Conservation (phyloP, 2,113 vertebrate genomes). For the Nycticryphes semicollaris region DNA sequence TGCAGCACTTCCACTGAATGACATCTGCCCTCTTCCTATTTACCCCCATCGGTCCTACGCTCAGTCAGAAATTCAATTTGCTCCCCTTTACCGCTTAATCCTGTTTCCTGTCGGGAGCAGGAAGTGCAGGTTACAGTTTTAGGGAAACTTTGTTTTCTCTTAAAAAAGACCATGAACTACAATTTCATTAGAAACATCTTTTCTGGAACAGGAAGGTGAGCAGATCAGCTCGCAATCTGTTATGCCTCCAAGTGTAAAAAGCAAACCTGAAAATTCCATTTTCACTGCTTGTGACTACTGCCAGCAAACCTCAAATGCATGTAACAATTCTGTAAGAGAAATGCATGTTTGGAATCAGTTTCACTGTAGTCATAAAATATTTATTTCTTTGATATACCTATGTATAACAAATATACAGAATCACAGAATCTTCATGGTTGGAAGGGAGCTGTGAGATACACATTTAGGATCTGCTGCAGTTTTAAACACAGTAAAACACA, state of each 20-base stretch:
- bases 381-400: background rate
- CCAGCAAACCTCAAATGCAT: background rate
- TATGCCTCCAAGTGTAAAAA: background rate
- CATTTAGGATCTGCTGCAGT: background rate
- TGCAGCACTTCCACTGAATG: background rate
- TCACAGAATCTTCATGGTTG: too few relatives aligned
- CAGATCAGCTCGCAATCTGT: background rate
- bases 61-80: background rate
- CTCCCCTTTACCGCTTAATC: background rate
- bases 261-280: slow-evolving; percentile 8
- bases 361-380: background rate
- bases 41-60: background rate
- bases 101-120: background rate
- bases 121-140: background rate
- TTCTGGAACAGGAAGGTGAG: background rate
- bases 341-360: background rate
- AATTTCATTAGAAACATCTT: slow-evolving; percentile 36
- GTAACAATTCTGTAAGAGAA: background rate
- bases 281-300: background rate
- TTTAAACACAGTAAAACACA: background rate
- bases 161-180: background rate
- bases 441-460: background rate
- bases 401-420: too few relatives aligned
- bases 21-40: background rate
- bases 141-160: background rate